These are phyloP conservation scores for Pseudomyrmex pallidus DNA, from an alignment of 1,140 invertebrate species.

Conservation along the genomic window DNA sequence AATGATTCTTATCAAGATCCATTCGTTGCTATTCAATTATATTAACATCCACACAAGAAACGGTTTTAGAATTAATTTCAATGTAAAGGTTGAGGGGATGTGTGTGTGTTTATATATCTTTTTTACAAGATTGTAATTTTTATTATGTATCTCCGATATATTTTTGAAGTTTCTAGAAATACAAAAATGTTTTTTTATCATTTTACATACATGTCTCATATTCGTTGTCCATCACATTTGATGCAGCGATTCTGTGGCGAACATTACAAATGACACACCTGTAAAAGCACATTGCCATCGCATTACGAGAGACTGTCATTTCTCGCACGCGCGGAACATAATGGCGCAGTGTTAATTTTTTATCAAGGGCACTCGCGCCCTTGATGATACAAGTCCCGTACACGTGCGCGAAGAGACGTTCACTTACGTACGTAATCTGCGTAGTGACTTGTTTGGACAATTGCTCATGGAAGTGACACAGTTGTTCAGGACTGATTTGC, in stretches of 20 bases:
- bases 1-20: neutral
- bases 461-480: constrained; percentile 71
- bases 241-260: neutral
- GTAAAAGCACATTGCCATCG: neutral
- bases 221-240: too few relatives aligned
- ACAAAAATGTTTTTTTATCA: too few relatives aligned
- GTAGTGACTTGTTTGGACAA: constrained; percentile 72
- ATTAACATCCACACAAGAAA: neutral
- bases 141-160: neutral
- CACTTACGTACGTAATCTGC: neutral
- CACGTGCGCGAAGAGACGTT: neutral
- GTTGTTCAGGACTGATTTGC: constrained; percentile 56
- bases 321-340: neutral
- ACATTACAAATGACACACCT: neutral
- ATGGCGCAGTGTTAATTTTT: neutral
- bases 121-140: neutral
- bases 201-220: too few relatives aligned
- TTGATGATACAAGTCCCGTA: neutral
- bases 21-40: neutral
- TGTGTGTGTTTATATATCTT: neutral
- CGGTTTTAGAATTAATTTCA: neutral
- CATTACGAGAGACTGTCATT: neutral
- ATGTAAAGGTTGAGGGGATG: neutral
- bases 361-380: neutral
- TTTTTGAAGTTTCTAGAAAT: too few relatives aligned